Evolutionary conservation across 1,140 invertebrate species (phyloP).

Genomic region (Calosoma granatense): DNA sequence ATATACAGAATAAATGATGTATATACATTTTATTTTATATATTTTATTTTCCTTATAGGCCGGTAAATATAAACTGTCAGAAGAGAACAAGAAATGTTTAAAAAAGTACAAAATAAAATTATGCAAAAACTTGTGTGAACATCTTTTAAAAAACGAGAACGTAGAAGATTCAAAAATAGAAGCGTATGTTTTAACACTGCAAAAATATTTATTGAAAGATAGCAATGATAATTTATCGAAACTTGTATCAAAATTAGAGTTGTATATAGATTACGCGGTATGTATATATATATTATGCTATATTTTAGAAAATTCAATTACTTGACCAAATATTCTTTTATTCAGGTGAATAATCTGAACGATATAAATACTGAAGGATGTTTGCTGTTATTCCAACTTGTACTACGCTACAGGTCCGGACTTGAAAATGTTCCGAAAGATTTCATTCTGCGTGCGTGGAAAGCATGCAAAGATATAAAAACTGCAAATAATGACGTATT

Average conservation of each 20-base stretch:
- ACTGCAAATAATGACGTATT: conserved; percentile 17
- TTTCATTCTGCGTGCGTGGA: conserved; percentile 23
- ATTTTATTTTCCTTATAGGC: neutral
- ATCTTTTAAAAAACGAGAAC: conserved; percentile 10
- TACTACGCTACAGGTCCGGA: conserved; percentile 22
- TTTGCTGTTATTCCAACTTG: conserved; percentile 20
- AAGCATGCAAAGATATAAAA: conserved; percentile 18
- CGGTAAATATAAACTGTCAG: conserved; percentile 10
- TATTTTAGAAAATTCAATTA: conserved; percentile 1
- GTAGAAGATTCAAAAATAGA: conserved; percentile 12
- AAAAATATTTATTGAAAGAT: conserved; percentile 15
- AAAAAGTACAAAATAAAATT: conserved; percentile 9
- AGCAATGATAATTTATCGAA: conserved; percentile 14
- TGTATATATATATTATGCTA: neutral
- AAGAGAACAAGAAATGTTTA: neutral
- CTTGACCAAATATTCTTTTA: neutral
- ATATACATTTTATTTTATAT: conserved; percentile 1
- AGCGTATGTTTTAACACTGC: conserved; percentile 14
- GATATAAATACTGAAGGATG: conserved; percentile 16
- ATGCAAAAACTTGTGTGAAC: neutral
- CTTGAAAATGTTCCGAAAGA: conserved; percentile 16
- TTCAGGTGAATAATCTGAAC: conserved; percentile 11
- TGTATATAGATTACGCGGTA: conserved; percentile 16
- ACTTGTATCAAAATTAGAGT: conserved; percentile 9
- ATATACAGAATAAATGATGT: neutral